Evolutionary conservation across 1,140 invertebrate species (phyloP).

Genomic region (Lepidotrigona ventralis): DNA sequence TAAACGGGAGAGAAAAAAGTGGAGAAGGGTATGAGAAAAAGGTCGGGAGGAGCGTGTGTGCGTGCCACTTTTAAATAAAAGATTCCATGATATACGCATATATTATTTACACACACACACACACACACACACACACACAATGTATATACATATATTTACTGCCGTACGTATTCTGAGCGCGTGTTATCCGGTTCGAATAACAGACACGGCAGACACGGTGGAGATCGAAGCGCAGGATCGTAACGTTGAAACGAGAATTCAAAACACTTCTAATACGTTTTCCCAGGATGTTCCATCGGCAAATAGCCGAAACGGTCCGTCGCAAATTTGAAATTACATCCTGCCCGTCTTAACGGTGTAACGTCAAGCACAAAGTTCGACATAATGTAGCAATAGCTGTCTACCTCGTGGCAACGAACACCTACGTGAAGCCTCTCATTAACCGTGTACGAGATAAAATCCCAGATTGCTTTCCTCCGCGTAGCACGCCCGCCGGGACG

Average conservation of each 20-base stretch:
- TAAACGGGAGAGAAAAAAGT: background rate
- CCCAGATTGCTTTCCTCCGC: slow-evolving; percentile 31
- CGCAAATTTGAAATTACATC: slow-evolving; percentile 46
- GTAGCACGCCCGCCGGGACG: background rate
- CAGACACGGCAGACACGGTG: background rate
- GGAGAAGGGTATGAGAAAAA: too few relatives aligned
- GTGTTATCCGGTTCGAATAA: background rate
- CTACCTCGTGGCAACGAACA: slow-evolving; percentile 32
- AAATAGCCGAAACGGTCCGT: slow-evolving; percentile 41
- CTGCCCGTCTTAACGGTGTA: slow-evolving; percentile 3
- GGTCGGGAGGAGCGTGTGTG: too few relatives aligned
- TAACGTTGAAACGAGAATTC: background rate
- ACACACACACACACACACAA: too few relatives aligned
- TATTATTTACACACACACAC: too few relatives aligned
- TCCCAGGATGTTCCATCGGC: slow-evolving; percentile 27
- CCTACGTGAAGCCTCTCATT: slow-evolving; percentile 44
- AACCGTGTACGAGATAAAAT: slow-evolving; percentile 43
- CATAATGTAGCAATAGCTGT: slow-evolving; percentile 38
- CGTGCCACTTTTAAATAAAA: slow-evolving; percentile 16
- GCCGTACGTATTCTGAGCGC: background rate
- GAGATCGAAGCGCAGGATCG: background rate
- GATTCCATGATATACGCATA: too few relatives aligned
- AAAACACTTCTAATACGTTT: slow-evolving; percentile 41
- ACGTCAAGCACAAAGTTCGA: slow-evolving; percentile 32
- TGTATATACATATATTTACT: background rate